These are phyloP conservation scores for Dasypus novemcinctus DNA, from an alignment of 2,113 vertebrate species.

Conservation along the genomic window DNA sequence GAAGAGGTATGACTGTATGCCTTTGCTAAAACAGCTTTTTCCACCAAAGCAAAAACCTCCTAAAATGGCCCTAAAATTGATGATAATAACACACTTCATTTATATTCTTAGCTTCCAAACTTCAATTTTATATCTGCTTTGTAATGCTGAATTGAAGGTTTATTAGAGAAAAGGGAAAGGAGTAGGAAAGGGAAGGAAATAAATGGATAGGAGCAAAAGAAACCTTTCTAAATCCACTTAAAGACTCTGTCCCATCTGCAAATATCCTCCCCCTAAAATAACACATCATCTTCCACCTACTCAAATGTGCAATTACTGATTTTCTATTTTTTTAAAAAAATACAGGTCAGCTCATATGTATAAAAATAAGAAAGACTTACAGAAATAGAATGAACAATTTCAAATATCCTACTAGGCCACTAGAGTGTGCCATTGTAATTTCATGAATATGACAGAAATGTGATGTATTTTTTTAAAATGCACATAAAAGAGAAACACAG, in stretches of 20 bases:
- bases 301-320: neutral
- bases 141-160: neutral
- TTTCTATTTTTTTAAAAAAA: slow-evolving; percentile 40
- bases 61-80: slow-evolving; percentile 1
- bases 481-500: slow-evolving; percentile 59
- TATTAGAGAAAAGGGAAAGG: neutral
- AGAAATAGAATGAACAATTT: neutral
- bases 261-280: neutral
- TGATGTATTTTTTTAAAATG: slow-evolving; percentile 1
- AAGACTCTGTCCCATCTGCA: neutral
- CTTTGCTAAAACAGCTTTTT: slow-evolving; percentile 16
- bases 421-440: slow-evolving; percentile 70
- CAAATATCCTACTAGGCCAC: slow-evolving; percentile 60
- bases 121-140: neutral
- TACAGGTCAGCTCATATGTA: neutral
- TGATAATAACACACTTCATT: neutral
- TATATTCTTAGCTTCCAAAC: neutral
- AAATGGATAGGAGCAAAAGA: neutral
- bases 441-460: slow-evolving; percentile 17
- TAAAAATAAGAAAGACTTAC: neutral
- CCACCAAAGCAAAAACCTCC: neutral
- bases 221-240: neutral
- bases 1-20: neutral
- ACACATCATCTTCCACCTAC: neutral
- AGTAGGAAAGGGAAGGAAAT: neutral